phyloP scores from a whole-genome alignment of 2,797 vertebrate species.

The Enteromius fasciolatus region DNA sequence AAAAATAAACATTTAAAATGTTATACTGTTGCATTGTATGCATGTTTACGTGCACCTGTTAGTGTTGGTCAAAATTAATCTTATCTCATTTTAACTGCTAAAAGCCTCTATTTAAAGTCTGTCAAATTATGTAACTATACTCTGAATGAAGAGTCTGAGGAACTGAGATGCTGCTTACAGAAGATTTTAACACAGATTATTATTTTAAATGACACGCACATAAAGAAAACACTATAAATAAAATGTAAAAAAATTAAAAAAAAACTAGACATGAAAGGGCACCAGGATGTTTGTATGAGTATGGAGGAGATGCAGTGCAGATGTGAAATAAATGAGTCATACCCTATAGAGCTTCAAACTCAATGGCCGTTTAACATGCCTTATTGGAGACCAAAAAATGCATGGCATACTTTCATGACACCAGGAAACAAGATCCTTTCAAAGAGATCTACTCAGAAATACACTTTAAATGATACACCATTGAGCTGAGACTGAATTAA shows the following conservation, averaged over 20 bases:
- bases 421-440: constrained; percentile 12
- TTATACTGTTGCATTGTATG: too few relatives aligned
- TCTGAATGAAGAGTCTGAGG: not conserved
- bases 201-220: not conserved
- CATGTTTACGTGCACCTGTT: too few relatives aligned
- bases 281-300: not conserved
- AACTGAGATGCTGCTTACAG: not conserved
- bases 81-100: too few relatives aligned
- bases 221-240: not conserved
- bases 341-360: constrained; percentile 7
- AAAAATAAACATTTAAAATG: too few relatives aligned
- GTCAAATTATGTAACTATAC: not conserved
- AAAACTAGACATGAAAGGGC: not conserved
- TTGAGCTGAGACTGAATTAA: constrained; percentile 36
- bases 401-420: constrained; percentile 31
- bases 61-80: too few relatives aligned
- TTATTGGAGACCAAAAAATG: constrained; percentile 25
- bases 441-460: constrained; percentile 26
- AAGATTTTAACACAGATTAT: not conserved
- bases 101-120: not conserved
- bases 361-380: constrained; percentile 9
- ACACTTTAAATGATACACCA: constrained; percentile 16
- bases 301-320: constrained; percentile 4
- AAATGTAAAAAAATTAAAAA: not conserved
- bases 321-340: constrained; percentile 26